Evolutionary conservation across 2,797 vertebrate genomes (phyloP).

Genomic region (Pseudotriccus pelzelni): DNA sequence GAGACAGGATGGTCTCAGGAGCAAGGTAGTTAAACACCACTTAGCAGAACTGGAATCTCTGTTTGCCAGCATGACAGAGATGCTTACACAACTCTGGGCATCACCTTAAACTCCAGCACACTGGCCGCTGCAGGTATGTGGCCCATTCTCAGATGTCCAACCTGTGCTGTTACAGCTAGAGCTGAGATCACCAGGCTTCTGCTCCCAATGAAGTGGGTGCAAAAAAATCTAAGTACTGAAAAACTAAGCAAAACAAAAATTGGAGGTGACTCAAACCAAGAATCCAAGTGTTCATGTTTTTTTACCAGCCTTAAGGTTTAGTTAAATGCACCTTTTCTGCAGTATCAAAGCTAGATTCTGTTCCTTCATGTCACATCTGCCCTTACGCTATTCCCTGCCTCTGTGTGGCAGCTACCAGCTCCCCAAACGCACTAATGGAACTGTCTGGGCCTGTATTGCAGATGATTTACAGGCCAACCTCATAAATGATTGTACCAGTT

Average conservation of each 20-base stretch:
- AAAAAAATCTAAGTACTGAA: not conserved
- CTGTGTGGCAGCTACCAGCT: not conserved
- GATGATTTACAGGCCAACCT: not conserved
- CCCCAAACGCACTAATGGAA: not conserved
- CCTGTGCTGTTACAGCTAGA: not conserved
- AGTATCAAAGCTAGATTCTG: not conserved
- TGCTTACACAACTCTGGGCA: not conserved
- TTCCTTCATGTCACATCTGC: not conserved
- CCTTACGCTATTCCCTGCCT: rapidly evolving
- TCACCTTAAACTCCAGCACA: not conserved
- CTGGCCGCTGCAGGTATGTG: not conserved
- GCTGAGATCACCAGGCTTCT: not conserved
- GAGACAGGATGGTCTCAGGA: not conserved
- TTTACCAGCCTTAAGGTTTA: not conserved
- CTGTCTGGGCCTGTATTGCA: not conserved
- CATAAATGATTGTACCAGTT: not conserved
- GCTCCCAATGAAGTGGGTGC: not conserved
- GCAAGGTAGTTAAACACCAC: not conserved
- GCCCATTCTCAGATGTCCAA: not conserved
- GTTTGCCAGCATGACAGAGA: not conserved
- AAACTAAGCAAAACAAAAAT: not conserved
- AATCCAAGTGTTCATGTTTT: not conserved
- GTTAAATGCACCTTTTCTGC: not conserved
- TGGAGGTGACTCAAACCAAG: not conserved
- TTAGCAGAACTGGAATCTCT: not conserved